These are phyloP conservation scores for Cantharis flavilabris DNA, from an alignment of 2,888 invertebrate species.

Conservation along the genomic window DNA sequence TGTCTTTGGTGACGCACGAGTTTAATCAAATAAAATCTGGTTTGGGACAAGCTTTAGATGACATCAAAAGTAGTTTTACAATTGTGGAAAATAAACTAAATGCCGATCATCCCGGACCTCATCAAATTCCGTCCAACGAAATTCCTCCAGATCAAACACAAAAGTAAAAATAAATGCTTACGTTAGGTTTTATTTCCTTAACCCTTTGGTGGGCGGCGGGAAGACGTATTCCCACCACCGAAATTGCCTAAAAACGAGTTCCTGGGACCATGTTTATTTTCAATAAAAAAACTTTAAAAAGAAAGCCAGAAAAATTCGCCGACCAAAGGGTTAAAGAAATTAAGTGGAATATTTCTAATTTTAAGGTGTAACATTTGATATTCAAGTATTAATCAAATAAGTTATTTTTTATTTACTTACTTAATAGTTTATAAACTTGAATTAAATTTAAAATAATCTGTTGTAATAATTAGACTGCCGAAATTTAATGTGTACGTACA, in stretches of 20 bases:
- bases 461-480: neutral
- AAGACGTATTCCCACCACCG: too few species aligned
- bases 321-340: too few species aligned
- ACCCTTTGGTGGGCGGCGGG: too few species aligned
- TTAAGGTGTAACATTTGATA: neutral
- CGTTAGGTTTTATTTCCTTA: neutral
- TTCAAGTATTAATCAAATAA: neutral
- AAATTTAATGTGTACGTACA: neutral
- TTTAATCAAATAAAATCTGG: conserved; percentile 81
- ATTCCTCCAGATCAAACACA: neutral
- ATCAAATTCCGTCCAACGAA: conserved; percentile 54
- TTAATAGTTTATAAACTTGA: neutral
- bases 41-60: conserved; percentile 72
- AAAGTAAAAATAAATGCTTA: neutral
- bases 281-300: too few species aligned
- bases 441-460: neutral
- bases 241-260: too few species aligned
- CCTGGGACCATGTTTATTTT: too few species aligned
- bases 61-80: conserved; percentile 69
- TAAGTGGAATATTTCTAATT: neutral
- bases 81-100: conserved; percentile 63
- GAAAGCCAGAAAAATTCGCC: too few species aligned
- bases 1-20: conserved; percentile 82
- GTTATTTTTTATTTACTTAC: neutral
- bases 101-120: conserved; percentile 65